phyloP scores from a whole-genome alignment of 2,888 invertebrate species.

The Drosophila subsilvestris region DNA sequence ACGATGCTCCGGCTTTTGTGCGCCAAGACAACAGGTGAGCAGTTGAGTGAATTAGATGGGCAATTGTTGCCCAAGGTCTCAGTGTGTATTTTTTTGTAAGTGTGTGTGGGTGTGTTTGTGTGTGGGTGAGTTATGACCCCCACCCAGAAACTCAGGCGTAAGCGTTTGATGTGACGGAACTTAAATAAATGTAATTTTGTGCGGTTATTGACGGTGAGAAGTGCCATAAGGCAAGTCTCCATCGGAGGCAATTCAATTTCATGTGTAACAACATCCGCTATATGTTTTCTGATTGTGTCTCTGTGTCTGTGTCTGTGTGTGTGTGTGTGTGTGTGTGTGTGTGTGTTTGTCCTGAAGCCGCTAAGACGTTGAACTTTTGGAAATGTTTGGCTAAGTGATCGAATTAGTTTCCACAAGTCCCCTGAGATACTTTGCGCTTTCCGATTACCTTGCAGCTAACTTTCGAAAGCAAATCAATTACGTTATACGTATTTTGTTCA shows the following conservation, averaged over 20 bases:
- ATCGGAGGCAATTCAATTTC: constrained; percentile 62
- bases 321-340: background rate
- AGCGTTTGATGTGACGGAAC: constrained; percentile 78
- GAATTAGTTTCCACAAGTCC: constrained; percentile 43
- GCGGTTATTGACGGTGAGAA: constrained; percentile 67
- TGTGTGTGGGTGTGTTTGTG: background rate
- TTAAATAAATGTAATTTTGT: constrained; percentile 79
- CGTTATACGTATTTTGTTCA: background rate
- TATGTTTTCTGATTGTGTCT: no score
- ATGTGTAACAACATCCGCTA: constrained; percentile 20
- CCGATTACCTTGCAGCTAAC: constrained; percentile 21
- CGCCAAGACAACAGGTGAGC: constrained; percentile 57
- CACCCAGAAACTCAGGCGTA: constrained; percentile 31
- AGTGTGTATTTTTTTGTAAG: background rate
- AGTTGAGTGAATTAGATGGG: constrained; percentile 77
- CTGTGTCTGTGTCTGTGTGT: constrained; percentile 9
- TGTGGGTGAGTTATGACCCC: background rate
- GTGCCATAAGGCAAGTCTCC: constrained; percentile 43
- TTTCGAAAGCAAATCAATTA: constrained; percentile 16
- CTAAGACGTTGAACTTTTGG: constrained; percentile 33
- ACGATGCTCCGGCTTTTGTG: constrained; percentile 20
- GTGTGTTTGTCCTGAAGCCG: constrained; percentile 17
- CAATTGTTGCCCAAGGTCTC: constrained; percentile 65
- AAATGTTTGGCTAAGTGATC: constrained; percentile 38
- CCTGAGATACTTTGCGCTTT: constrained; percentile 25